phyloP scores from a whole-genome alignment of 2,113 vertebrate genomes.

The Aplodontia rufa region DNA sequence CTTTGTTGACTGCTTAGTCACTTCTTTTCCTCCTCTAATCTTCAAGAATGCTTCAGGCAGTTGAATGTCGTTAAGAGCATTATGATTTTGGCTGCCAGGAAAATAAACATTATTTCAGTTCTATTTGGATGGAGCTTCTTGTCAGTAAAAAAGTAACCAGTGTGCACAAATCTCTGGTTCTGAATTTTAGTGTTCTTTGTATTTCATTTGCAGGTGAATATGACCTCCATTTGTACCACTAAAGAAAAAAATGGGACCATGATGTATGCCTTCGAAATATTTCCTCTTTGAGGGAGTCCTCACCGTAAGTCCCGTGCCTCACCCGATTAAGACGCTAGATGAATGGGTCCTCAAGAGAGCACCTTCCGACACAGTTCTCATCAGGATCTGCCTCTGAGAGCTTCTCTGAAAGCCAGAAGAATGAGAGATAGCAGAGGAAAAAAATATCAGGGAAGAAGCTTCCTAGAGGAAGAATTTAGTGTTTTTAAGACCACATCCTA shows the following conservation, averaged over 20 bases:
- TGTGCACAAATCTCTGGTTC: background rate
- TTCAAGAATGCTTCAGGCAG: background rate
- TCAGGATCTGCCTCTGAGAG: background rate
- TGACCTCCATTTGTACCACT: background rate
- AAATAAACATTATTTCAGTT: background rate
- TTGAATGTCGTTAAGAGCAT: background rate
- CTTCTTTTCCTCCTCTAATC: background rate
- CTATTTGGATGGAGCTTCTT: background rate
- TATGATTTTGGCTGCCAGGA: background rate
- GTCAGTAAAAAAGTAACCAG: background rate
- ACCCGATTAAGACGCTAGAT: background rate
- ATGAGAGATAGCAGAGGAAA: background rate
- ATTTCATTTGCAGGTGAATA: background rate
- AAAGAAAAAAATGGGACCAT: background rate
- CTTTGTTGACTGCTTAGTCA: background rate
- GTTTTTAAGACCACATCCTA: background rate
- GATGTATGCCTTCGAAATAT: background rate
- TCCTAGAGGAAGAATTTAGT: background rate
- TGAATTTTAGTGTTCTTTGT: background rate
- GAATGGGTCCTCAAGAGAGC: background rate
- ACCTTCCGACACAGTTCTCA: background rate
- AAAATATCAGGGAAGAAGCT: background rate
- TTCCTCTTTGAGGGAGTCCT: conserved; percentile 28
- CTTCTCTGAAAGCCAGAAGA: background rate
- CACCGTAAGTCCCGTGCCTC: background rate